Conservation (phyloP, 2,113 vertebrate genomes). For the Nematolebias whitei region DNA sequence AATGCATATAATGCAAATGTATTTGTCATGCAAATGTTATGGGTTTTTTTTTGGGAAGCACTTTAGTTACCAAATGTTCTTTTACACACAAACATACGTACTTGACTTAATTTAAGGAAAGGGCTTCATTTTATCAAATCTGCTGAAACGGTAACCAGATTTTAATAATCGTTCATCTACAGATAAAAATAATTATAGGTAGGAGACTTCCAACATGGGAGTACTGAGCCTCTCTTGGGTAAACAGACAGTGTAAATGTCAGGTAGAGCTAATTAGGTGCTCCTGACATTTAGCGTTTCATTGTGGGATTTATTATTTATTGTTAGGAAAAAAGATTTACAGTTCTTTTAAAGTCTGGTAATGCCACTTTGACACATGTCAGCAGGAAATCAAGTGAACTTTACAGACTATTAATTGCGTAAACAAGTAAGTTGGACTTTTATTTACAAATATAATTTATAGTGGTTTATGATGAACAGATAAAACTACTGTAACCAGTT, state of each 20-base stretch:
- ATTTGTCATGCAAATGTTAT: too few species aligned
- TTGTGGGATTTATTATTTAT: conserved; percentile 20
- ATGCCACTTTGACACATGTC: conserved; percentile 16
- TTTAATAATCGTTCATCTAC: conserved; percentile 10
- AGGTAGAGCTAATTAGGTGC: conserved; percentile 15
- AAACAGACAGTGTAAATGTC: conserved; percentile 27
- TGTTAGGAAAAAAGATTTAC: neutral
- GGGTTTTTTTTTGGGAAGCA: too few species aligned
- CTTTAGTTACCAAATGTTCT: too few species aligned
- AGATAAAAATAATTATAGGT: conserved; percentile 3
- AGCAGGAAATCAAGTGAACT: conserved; percentile 16
- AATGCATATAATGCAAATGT: too few species aligned
- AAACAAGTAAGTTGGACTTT: conserved; percentile 18
- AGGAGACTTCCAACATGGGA: conserved; percentile 10
- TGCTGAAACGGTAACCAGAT: conserved; percentile 2
- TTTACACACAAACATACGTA: too few species aligned
- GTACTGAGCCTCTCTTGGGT: conserved; percentile 1
- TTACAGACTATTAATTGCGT: conserved; percentile 19
- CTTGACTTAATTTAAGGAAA: neutral
- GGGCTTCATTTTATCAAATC: neutral
- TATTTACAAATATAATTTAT: conserved; percentile 33
- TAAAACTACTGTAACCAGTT: conserved; percentile 40
- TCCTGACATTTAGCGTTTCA: conserved; percentile 7
- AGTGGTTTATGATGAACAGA: conserved; percentile 13
- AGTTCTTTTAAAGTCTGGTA: conserved; percentile 4